These are phyloP conservation scores for Lycaena phlaeas DNA, from an alignment of 2,888 invertebrate species.

Conservation along the genomic window DNA sequence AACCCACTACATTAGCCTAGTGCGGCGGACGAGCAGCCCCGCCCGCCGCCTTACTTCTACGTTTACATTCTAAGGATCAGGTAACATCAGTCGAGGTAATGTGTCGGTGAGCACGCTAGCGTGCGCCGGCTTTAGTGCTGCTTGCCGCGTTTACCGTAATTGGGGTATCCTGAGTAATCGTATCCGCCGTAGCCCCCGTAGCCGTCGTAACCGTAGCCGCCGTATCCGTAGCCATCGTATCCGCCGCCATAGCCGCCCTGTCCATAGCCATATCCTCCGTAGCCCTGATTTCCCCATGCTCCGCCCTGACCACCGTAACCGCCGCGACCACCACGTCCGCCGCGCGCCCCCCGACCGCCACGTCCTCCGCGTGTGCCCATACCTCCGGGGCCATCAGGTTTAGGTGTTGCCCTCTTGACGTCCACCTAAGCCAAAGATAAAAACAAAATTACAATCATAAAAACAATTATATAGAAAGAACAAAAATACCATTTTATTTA, in stretches of 20 bases:
- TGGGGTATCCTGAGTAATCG: conserved; percentile 86
- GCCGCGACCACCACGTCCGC: conserved; percentile 80
- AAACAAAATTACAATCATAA: background rate
- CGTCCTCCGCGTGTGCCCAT: conserved; percentile 77
- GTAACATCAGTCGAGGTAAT: conserved; percentile 73
- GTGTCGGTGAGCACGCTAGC: conserved; percentile 65
- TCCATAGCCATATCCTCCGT: conserved; percentile 80
- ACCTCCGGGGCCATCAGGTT: conserved; percentile 83
- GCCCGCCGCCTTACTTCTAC: conserved; percentile 51
- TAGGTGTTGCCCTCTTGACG: conserved; percentile 95
- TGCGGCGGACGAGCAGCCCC: conserved; percentile 18
- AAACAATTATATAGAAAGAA: background rate
- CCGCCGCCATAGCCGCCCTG: conserved; percentile 81
- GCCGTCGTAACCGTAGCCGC: conserved; percentile 82
- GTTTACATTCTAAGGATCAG: conserved; percentile 64
- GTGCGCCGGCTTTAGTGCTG: conserved; percentile 58
- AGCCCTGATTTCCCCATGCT: conserved; percentile 78
- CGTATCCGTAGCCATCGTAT: conserved; percentile 82
- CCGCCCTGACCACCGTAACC: conserved; percentile 77
- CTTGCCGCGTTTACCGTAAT: conserved; percentile 82
- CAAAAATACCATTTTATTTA: background rate
- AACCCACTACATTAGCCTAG: conserved; percentile 51
- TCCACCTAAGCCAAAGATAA: conserved; percentile 76
- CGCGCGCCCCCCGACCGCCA: conserved; percentile 77
- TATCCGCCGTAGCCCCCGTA: conserved; percentile 86